A percentile compares a stretch with the other conserved stretches of the same genome.
Evolutionary conservation across 2,888 invertebrate species (phyloP).

Genomic region (Adelphocoris suturalis): DNA sequence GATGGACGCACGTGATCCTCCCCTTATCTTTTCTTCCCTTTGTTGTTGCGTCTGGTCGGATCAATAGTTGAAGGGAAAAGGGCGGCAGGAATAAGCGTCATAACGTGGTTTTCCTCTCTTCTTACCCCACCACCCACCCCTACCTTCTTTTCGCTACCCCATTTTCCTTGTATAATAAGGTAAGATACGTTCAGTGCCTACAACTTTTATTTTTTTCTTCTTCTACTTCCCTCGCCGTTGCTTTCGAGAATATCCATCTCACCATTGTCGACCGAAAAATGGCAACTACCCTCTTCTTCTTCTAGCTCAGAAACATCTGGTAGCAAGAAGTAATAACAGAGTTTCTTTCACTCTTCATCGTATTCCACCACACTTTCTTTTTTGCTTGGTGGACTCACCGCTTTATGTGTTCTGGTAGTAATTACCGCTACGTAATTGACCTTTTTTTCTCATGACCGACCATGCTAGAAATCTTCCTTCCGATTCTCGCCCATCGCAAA

Average conservation of each 20-base stretch:
- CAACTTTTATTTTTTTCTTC: neutral
- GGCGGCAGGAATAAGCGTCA: slow-evolving; percentile 39
- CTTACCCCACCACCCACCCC: neutral
- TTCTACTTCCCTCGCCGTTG: neutral
- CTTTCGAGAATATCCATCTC: neutral
- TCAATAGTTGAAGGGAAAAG: slow-evolving; percentile 53
- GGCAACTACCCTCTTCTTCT: neutral
- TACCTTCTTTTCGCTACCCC: neutral
- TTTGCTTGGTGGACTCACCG: too few species aligned
- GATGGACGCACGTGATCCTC: slow-evolving; percentile 66
- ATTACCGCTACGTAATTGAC: too few species aligned
- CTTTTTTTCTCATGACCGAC: too few species aligned
- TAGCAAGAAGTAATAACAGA: neutral
- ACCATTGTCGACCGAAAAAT: neutral
- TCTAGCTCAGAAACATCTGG: neutral
- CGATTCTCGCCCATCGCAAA: too few species aligned
- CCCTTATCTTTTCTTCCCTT: slow-evolving; percentile 65
- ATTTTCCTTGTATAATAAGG: slow-evolving; percentile 28
- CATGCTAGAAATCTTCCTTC: too few species aligned
- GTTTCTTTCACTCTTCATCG: neutral
- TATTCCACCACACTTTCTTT: too few species aligned
- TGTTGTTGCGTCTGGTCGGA: slow-evolving; percentile 58
- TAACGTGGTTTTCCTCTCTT: slow-evolving; percentile 25
- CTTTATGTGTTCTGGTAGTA: too few species aligned
- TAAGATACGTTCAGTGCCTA: neutral